Percentiles rank a stretch among this genome's conserved stretches.
Conservation (phyloP, 2,113 vertebrate genomes). For the Rhinolophus ferrumequinum region DNA sequence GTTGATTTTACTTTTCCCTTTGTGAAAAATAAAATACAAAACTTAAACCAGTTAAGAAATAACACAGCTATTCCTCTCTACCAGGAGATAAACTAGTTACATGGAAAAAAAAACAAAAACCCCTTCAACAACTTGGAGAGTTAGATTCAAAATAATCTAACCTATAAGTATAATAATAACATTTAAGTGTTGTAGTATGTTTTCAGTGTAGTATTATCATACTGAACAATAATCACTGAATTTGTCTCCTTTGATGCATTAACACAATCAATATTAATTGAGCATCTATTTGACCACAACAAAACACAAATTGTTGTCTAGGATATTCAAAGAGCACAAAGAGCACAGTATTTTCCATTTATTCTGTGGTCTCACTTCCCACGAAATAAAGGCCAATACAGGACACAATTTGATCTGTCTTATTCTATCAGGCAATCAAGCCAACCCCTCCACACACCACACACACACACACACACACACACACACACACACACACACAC, state of each 20-base stretch:
- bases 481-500: neutral
- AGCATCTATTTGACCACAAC: neutral
- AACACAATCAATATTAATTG: constrained; percentile 15
- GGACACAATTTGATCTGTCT: neutral
- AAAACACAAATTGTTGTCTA: neutral
- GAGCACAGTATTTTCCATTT: neutral
- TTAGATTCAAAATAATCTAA: neutral
- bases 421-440: neutral
- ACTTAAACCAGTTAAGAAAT: constrained; percentile 8
- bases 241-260: constrained; percentile 1
- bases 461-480: neutral
- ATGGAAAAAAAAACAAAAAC: neutral
- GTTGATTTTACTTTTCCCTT: neutral
- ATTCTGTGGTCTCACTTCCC: neutral
- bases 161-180: neutral
- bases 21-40: neutral
- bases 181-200: neutral
- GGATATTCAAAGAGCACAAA: neutral
- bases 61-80: neutral
- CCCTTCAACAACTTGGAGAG: neutral
- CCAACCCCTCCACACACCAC: neutral
- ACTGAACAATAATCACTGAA: neutral
- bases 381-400: neutral
- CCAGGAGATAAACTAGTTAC: neutral
- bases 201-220: neutral